Evolutionary conservation across 2,888 invertebrate genomes (phyloP), one percentile per base, ranked within the genome.

Genomic region (Dimorphilus gyrociliatus): DNA sequence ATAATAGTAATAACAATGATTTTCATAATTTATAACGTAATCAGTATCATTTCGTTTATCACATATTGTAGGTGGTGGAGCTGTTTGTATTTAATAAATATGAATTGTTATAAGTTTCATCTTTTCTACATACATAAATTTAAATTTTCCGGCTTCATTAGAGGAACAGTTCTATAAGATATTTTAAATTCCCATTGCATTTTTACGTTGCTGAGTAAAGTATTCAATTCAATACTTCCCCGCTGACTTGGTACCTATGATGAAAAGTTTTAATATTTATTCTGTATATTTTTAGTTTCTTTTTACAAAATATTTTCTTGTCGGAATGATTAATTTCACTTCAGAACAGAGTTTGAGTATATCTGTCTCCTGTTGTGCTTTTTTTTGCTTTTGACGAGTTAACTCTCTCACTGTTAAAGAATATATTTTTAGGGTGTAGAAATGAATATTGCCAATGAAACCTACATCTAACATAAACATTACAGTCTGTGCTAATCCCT

Each of bases 121-220:
- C n/a, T n/a, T n/a, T n/a, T n/a, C n/a, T n/a, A n/a, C n/a, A n/a
- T n/a, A n/a, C n/a, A n/a, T n/a, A n/a, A n/a, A n/a, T n/a, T n/a
- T n/a, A n/a, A n/a, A n/a, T n/a, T n/a, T n/a, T n/a, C n/a, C n/a
- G n/a, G n/a, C n/a, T n/a, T n/a, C n/a, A n/a, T n/a, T n/a, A n/a
- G n/a, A n/a, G n/a, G n/a, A n/a, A n/a, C n/a, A n/a, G n/a, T n/a
- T n/a, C n/a, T n/a, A n/a, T n/a, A 40, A 12, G 37, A 19, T 10
- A 41, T 8, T 27, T 41, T 41, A 29, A 41, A 41, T 19, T 41
- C 33, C 41, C 41, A 41, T 8, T 28, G 27, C 19, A 21, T 24
- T 2, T 27, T 26, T 8, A 35, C 21, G 8, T 25, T 16, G 16
- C 15, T 33, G 12, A 25, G 25, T 2, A 24, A 13, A 2, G 41